These are phyloP conservation scores for Siniperca undulata DNA, from an alignment of 2,797 vertebrate species.

Conservation along the genomic window DNA sequence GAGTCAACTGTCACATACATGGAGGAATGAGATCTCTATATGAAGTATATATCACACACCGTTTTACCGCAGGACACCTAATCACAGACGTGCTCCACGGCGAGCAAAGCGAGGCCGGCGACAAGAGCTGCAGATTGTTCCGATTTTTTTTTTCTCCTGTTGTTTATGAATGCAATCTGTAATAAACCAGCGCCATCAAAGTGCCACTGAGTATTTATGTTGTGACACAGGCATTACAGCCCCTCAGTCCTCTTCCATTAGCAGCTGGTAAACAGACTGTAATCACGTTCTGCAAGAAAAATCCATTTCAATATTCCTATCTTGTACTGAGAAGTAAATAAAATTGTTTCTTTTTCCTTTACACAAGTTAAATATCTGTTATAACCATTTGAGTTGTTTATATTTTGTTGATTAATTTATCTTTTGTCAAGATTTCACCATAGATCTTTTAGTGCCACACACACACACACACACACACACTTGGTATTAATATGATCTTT, in stretches of 20 bases:
- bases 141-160: background rate
- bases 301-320: slow-evolving; percentile 53
- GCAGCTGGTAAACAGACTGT: slow-evolving; percentile 68
- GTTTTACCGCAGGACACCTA: slow-evolving; percentile 1
- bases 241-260: slow-evolving; percentile 63
- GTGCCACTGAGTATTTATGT: slow-evolving; percentile 54
- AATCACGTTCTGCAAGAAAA: slow-evolving; percentile 67
- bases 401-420: slow-evolving; percentile 19
- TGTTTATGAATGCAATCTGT: slow-evolving; percentile 52
- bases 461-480: no score
- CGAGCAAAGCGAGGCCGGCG: background rate
- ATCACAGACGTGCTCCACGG: background rate
- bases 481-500: background rate
- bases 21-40: slow-evolving; percentile 19
- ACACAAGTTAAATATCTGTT: slow-evolving; percentile 27
- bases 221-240: slow-evolving; percentile 47
- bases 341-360: slow-evolving; percentile 32
- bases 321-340: slow-evolving; percentile 21
- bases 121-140: background rate
- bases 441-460: background rate
- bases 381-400: slow-evolving; percentile 4
- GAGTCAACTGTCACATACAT: slow-evolving; percentile 35
- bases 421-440: background rate
- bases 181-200: slow-evolving; percentile 44
- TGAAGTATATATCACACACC: slow-evolving; percentile 14